Evolutionary conservation across 2,888 invertebrate genomes (phyloP), one percentile per base, ranked within the genome.

Genomic region (Anagyrus pseudococci): DNA sequence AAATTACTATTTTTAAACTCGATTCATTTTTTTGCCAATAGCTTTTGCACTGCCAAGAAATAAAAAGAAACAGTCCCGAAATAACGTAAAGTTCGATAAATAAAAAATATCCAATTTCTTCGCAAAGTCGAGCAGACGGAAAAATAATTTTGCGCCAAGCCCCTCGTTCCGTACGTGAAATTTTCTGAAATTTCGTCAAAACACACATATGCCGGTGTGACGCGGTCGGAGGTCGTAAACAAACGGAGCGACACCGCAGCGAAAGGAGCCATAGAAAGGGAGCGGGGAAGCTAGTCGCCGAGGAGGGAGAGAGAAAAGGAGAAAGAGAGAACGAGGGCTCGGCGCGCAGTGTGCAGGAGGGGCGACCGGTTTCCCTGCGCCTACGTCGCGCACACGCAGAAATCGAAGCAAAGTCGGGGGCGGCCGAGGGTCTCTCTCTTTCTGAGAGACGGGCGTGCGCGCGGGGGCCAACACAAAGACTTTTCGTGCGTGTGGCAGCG

Each of bases 321-420:
- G 44, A 44, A 13, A n/a, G n/a, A 2, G 19, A 43, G n/a, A 15
- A 41, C 40, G 40, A 41, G n/a, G 13, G 13, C 33, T 33, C 33
- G 6, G 33, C 13, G n/a, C 8, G 40, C 8, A n/a, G n/a, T 7
- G 40, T 4, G 40, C 13, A 17, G 23, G 25, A 25, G 26, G n/a
- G 44, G 19, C 52, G 64, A 64, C 64, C 64, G 64, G 64, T 64
- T 61, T 57, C 20, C 52, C 47, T 56, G 15, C n/a, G 58, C 37
- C 52, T 33, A 44, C 43, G 55, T 41, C 40, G 37, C 25, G 7
- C 44, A 20, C 29, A 41, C 20, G 50, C 57, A 53, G 52, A 60
- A 64, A 57, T 60, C 52, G 57, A 64, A 57, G 47, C 23, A 33
- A 2, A 37, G 29, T 7, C 33, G 47, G 53, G 13, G 53, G 41